phyloP scores from a whole-genome alignment of 2,888 invertebrate genomes.

The Troglohyphantes excavatus region DNA sequence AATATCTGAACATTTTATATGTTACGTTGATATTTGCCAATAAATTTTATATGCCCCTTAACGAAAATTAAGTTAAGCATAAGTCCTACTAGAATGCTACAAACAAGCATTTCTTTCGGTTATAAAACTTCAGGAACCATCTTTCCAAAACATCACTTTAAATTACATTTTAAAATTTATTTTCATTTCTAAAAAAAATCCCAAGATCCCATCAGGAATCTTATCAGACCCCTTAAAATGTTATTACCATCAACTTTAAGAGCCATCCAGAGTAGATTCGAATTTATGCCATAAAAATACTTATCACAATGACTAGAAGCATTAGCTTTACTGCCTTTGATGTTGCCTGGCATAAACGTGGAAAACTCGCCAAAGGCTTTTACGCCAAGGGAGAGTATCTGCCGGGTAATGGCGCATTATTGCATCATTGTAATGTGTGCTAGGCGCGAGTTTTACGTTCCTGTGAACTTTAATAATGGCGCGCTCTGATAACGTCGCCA shows the following conservation, averaged over 20 bases:
- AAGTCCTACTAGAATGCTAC: no score
- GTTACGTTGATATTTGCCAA: no score
- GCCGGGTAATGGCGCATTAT: constrained; percentile 37
- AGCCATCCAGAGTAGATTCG: constrained; percentile 25
- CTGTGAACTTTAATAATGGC: constrained; percentile 35
- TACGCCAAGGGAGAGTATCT: not conserved
- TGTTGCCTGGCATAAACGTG: constrained; percentile 21
- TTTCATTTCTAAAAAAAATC: not conserved
- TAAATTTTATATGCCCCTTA: no score
- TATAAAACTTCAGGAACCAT: not conserved
- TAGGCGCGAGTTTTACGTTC: not conserved
- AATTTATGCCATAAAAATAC: constrained; percentile 62
- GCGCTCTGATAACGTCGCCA: not conserved
- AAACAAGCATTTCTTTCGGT: not conserved
- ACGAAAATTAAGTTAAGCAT: no score
- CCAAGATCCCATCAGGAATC: not conserved
- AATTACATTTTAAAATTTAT: not conserved
- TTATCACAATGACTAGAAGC: constrained; percentile 53
- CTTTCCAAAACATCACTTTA: not conserved
- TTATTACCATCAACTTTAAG: constrained; percentile 44
- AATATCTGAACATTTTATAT: no score
- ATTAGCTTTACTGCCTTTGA: constrained; percentile 52
- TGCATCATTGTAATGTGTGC: constrained; percentile 37
- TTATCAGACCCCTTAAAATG: constrained; percentile 29
- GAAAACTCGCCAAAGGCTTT: constrained; percentile 23